phyloP scores from a whole-genome alignment of 1,140 invertebrate genomes.

The Trichonephila inaurata region DNA sequence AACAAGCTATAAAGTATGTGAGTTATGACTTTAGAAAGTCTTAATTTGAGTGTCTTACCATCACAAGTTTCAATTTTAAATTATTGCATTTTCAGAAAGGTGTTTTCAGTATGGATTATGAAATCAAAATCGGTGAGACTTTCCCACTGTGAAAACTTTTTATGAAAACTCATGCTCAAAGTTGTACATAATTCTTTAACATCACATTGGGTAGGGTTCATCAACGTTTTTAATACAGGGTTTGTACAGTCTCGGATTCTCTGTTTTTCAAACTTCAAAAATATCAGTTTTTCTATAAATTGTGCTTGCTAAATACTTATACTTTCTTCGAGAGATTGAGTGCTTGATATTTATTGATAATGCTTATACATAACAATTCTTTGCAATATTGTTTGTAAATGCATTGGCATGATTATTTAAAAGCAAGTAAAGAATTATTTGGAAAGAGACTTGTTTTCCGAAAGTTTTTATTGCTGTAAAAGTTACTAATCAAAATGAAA shows the following conservation, averaged over 20 bases:
- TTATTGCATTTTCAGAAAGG: not conserved
- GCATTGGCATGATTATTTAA: too few species aligned
- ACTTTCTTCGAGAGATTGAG: too few species aligned
- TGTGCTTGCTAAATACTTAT: too few species aligned
- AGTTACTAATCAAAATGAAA: too few species aligned
- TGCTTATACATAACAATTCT: too few species aligned
- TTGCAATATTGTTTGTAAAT: too few species aligned
- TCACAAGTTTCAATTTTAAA: not conserved
- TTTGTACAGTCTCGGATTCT: not conserved
- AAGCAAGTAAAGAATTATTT: too few species aligned
- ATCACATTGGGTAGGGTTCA: not conserved
- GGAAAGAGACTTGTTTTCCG: too few species aligned
- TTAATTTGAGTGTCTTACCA: not conserved
- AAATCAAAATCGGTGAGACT: not conserved
- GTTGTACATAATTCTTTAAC: not conserved
- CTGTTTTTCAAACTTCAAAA: not conserved
- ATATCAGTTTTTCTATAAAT: too few species aligned
- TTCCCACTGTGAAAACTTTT: not conserved
- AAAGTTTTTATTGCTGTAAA: too few species aligned
- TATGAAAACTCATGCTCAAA: conserved; percentile 12
- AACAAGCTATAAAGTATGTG: not conserved
- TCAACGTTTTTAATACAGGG: conserved; percentile 11
- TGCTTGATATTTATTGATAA: too few species aligned
- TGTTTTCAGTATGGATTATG: not conserved
- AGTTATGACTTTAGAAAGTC: not conserved